A percentile compares a stretch with the other conserved stretches of the same genome.
Evolutionary conservation across 2,888 invertebrate species (phyloP).

Genomic region (Megaustenia siamemsis): DNA sequence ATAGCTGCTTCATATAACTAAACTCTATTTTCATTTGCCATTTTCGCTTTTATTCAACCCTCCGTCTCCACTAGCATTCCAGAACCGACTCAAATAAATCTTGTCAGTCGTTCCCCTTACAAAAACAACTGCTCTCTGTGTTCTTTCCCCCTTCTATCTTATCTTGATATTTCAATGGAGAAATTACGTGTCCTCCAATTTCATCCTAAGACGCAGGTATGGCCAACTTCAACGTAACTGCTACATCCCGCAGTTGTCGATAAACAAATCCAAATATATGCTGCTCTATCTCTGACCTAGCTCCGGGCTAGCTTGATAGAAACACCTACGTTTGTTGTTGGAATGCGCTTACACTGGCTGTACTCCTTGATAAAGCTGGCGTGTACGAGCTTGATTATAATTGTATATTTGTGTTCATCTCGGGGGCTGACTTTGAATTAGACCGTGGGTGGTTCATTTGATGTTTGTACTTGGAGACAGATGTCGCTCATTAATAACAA

Average conservation of each 20-base stretch:
- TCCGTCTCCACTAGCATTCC: neutral
- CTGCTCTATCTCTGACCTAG: neutral
- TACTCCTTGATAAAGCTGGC: neutral
- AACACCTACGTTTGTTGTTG: neutral
- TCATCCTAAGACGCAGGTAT: neutral
- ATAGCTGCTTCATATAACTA: too few relatives aligned
- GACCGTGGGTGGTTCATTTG: neutral
- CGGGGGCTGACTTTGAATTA: neutral
- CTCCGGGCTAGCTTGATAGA: neutral
- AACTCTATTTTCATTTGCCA: neutral
- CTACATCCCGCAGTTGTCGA: neutral
- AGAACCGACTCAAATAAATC: constrained; percentile 14
- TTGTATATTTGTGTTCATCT: neutral
- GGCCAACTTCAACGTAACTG: neutral
- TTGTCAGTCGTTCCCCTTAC: neutral
- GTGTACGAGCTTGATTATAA: neutral
- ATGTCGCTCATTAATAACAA: too few relatives aligned
- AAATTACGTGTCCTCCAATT: constrained; percentile 8
- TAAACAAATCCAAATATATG: constrained; percentile 18
- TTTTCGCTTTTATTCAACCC: too few relatives aligned
- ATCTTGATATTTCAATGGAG: constrained; percentile 26
- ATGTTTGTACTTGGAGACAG: too few relatives aligned
- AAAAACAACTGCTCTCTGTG: constrained; percentile 7
- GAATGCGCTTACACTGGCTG: neutral
- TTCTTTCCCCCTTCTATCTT: neutral